These are phyloP conservation scores for Drosophila hydei DNA, from an alignment of 1,140 invertebrate genomes.

Conservation along the genomic window DNA sequence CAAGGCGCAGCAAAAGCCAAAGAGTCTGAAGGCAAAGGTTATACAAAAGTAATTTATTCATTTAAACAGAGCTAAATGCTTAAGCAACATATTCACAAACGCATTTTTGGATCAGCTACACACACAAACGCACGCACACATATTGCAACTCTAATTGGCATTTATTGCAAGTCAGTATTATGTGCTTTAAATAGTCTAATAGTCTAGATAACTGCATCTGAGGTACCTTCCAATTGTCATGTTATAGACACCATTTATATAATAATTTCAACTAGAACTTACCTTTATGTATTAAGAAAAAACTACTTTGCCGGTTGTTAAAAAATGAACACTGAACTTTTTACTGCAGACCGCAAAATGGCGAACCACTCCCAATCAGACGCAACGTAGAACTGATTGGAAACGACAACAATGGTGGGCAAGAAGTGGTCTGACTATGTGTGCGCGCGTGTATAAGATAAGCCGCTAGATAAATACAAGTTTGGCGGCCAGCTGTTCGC, in stretches of 20 bases:
- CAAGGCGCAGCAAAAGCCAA: constrained; percentile 40
- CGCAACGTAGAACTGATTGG: constrained; percentile 60
- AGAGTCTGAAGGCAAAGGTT: constrained; percentile 30
- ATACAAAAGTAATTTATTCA: constrained; percentile 54
- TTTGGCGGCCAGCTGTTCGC: constrained; percentile 53
- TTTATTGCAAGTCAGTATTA: constrained; percentile 52
- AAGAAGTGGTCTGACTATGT: constrained; percentile 45
- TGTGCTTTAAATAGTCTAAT: constrained; percentile 19
- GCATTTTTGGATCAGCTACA: constrained; percentile 9
- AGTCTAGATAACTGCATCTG: constrained; percentile 17
- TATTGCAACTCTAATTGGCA: constrained; percentile 21
- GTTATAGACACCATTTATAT: constrained; percentile 28
- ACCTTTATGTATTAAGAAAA: constrained; percentile 46
- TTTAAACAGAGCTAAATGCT: constrained; percentile 42
- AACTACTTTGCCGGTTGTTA: constrained; percentile 41
- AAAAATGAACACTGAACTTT: constrained; percentile 37
- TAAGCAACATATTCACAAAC: constrained; percentile 24
- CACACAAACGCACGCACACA: constrained; percentile 8
- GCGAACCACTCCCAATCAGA: constrained; percentile 66
- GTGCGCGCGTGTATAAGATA: constrained; percentile 43
- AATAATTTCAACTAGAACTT: constrained; percentile 30
- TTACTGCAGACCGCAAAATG: constrained; percentile 45
- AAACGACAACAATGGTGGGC: constrained; percentile 47
- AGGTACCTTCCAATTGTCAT: background rate
- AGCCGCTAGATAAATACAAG: constrained; percentile 65